These are phyloP conservation scores for Polyergus mexicanus DNA, from an alignment of 1,140 invertebrate genomes.

Conservation along the genomic window DNA sequence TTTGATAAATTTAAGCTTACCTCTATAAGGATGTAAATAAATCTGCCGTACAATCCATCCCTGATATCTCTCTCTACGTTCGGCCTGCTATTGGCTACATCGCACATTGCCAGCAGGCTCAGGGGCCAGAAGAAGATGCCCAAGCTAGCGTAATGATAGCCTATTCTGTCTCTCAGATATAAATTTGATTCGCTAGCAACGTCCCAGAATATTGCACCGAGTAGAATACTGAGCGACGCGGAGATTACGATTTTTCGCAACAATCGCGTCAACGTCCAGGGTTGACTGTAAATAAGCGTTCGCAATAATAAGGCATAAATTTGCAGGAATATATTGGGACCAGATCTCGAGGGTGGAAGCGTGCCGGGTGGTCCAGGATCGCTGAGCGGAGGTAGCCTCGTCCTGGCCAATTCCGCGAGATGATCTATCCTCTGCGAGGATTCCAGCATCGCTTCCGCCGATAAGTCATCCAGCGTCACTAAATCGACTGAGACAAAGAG, in stretches of 20 bases:
- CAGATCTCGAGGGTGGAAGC: slow-evolving; percentile 89
- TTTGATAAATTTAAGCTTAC: slow-evolving; percentile 85
- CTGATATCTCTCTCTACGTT: slow-evolving; percentile 93
- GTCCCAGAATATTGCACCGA: slow-evolving; percentile 96
- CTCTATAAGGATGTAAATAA: slow-evolving; percentile 92
- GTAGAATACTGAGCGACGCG: slow-evolving; percentile 92
- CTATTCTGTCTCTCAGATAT: slow-evolving; percentile 91
- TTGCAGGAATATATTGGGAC: slow-evolving; percentile 89
- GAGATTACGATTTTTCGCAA: slow-evolving; percentile 92
- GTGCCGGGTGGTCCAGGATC: slow-evolving; percentile 92
- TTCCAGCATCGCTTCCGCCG: slow-evolving; percentile 96
- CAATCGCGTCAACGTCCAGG: slow-evolving; percentile 93
- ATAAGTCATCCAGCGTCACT: slow-evolving; percentile 96
- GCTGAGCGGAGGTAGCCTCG: slow-evolving; percentile 88
- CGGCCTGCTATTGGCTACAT: slow-evolving; percentile 89
- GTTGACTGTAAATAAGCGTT: slow-evolving; percentile 93
- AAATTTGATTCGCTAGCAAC: slow-evolving; percentile 91
- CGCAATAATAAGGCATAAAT: slow-evolving; percentile 89
- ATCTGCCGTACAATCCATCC: slow-evolving; percentile 92
- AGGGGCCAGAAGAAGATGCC: slow-evolving; percentile 93
- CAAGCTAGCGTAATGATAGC: slow-evolving; percentile 94
- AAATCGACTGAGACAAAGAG: slow-evolving; percentile 91
- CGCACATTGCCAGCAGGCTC: slow-evolving; percentile 89
- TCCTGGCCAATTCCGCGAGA: slow-evolving; percentile 93
- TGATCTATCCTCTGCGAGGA: slow-evolving; percentile 97